Conservation (phyloP, 2,113 vertebrate genomes). For the Nematolebias whitei region DNA sequence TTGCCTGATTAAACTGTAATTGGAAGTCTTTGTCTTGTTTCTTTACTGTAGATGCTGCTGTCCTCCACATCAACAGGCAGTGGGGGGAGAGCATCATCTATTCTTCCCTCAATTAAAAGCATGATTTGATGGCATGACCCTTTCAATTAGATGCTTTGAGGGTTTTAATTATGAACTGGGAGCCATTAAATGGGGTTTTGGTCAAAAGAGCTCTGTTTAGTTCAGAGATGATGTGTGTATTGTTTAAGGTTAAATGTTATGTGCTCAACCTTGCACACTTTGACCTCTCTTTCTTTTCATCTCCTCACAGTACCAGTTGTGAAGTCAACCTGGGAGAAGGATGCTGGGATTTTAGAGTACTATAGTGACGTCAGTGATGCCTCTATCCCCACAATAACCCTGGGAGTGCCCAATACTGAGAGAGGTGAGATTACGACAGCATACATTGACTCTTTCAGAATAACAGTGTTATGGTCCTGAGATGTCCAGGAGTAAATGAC, state of each 20-base stretch:
- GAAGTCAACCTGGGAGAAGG: constrained; percentile 89
- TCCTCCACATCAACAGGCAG: not conserved
- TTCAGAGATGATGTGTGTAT: not conserved
- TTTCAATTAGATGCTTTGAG: not conserved
- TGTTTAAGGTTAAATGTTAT: not conserved
- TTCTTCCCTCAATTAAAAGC: not conserved
- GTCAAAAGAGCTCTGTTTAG: not conserved
- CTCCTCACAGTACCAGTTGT: constrained; percentile 86
- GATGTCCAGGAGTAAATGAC: no score
- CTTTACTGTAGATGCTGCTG: not conserved
- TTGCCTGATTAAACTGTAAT: constrained; percentile 2
- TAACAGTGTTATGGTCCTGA: no score
- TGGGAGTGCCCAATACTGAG: constrained; percentile 90
- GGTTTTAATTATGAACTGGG: constrained; percentile 6
- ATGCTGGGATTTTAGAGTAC: constrained; percentile 85
- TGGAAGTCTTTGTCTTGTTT: constrained; percentile 1
- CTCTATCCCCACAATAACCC: constrained; percentile 85
- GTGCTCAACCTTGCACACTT: not conserved
- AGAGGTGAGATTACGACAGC: constrained; percentile 80
- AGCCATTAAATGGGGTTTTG: not conserved
- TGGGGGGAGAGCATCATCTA: not conserved
- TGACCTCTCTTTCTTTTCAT: not conserved
- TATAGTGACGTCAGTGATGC: constrained; percentile 87
- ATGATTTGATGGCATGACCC: not conserved
- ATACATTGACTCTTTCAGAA: no score